Conservation (phyloP, 1,140 invertebrate genomes). For the Bactericera cockerelli region DNA sequence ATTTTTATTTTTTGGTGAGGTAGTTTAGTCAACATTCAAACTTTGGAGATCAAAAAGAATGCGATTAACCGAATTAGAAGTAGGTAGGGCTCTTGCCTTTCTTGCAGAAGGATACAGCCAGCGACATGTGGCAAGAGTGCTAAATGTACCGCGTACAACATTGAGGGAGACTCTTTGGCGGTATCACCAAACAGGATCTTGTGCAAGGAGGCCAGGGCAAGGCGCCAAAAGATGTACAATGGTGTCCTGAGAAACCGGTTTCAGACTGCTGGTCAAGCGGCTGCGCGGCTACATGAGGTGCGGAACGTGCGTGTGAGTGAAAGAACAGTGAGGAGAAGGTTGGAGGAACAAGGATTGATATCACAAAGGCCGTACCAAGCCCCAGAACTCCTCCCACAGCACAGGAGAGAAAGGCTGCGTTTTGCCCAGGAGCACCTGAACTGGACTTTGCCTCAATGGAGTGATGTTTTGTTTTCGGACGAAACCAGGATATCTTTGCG, state of each 20-base stretch:
- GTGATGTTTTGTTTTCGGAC: constrained; percentile 19
- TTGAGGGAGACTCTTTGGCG: neutral
- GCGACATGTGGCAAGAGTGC: neutral
- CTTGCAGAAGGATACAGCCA: neutral
- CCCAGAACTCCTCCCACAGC: constrained; percentile 12
- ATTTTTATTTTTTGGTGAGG: too few relatives aligned
- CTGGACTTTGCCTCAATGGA: constrained; percentile 17
- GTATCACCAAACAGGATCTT: constrained; percentile 5
- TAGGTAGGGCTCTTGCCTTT: neutral
- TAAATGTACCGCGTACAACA: neutral
- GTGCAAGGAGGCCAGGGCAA: constrained; percentile 4
- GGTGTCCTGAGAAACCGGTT: neutral
- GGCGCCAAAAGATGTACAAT: neutral
- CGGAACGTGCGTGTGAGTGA: neutral
- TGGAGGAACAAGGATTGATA: neutral
- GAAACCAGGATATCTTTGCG: constrained; percentile 21
- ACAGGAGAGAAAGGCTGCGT: constrained; percentile 11
- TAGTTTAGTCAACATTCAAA: too few relatives aligned
- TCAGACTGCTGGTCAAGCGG: neutral
- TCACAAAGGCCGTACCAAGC: constrained; percentile 13
- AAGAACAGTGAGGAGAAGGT: neutral
- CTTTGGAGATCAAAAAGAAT: neutral
- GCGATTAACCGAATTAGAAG: neutral
- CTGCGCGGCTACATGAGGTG: neutral
- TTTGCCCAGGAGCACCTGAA: constrained; percentile 12